Percentiles rank a stretch among this genome's conserved stretches.
Conservation (phyloP, 2,888 invertebrate species). For the Myathropa florea region DNA sequence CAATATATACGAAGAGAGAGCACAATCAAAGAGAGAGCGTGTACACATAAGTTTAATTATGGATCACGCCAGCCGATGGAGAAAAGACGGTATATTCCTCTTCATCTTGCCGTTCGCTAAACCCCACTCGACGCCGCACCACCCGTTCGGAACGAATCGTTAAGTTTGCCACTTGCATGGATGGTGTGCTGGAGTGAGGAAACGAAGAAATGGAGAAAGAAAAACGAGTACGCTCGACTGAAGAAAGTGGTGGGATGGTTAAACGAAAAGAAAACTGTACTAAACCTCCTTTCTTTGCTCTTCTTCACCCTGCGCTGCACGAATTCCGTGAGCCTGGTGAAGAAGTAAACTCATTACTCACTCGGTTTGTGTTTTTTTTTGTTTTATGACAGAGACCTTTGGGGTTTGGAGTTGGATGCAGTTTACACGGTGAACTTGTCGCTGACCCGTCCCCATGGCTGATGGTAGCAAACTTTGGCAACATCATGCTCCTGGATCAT, state of each 20-base stretch:
- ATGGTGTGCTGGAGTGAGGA: conserved; percentile 33
- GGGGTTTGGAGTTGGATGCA: conserved; percentile 38
- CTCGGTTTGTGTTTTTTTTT: not conserved
- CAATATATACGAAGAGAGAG: conserved; percentile 76
- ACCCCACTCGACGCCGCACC: not conserved
- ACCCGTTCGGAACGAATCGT: conserved; percentile 48
- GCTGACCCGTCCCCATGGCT: conserved; percentile 27
- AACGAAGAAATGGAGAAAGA: conserved; percentile 34
- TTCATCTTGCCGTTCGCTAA: conserved; percentile 29
- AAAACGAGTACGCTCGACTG: conserved; percentile 56
- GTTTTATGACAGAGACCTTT: conserved; percentile 49
- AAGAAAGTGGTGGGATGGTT: conserved; percentile 46
- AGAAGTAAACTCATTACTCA: not conserved
- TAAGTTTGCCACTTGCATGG: conserved; percentile 49
- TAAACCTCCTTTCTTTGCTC: not conserved
- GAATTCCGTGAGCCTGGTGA: conserved; percentile 1
- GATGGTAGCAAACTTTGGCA: conserved; percentile 1
- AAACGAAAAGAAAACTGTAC: conserved; percentile 13
- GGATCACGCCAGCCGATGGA: conserved; percentile 44
- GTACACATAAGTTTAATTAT: conserved; percentile 38
- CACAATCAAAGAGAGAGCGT: conserved; percentile 15
- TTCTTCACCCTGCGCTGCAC: not conserved
- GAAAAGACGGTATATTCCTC: conserved; percentile 1
- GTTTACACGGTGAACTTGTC: conserved; percentile 17
- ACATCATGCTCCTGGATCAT: not conserved